These are phyloP conservation scores for Perodicticus potto DNA, from an alignment of 2,797 vertebrate genomes.

Conservation along the genomic window DNA sequence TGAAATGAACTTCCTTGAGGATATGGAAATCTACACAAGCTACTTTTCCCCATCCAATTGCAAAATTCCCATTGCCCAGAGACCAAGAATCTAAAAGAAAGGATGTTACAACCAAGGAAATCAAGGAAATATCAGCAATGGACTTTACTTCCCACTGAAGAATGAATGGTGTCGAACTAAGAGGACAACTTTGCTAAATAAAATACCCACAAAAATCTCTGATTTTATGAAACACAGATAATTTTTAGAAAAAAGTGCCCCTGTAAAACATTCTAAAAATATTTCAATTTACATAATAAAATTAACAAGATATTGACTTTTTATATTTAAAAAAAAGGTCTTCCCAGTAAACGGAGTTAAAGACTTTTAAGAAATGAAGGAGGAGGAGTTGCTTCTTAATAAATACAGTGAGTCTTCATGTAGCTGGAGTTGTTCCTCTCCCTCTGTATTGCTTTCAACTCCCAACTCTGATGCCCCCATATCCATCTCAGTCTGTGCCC, in stretches of 20 bases:
- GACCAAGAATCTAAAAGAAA: background rate
- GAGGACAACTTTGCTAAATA: background rate
- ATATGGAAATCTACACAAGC: background rate
- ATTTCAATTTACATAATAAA: slow-evolving; percentile 14
- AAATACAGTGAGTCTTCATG: background rate
- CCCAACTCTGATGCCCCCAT: background rate
- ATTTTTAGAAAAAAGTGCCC: background rate
- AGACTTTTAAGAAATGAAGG: background rate
- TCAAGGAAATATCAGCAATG: background rate
- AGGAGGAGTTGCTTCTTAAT: background rate
- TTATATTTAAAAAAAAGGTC: background rate
- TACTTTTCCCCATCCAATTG: background rate
- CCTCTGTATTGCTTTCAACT: background rate
- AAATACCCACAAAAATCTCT: background rate
- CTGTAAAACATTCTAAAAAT: background rate
- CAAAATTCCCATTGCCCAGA: slow-evolving; percentile 25
- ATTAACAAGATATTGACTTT: background rate
- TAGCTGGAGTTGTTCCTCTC: background rate
- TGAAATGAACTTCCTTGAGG: background rate
- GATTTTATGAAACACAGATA: background rate
- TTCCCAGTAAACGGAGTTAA: background rate
- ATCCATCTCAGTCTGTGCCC: background rate
- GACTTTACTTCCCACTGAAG: background rate
- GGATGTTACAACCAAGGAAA: background rate
- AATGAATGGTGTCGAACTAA: background rate